Evolutionary conservation across 2,888 invertebrate genomes (phyloP).

Genomic region (Drosophila maculinotata): DNA sequence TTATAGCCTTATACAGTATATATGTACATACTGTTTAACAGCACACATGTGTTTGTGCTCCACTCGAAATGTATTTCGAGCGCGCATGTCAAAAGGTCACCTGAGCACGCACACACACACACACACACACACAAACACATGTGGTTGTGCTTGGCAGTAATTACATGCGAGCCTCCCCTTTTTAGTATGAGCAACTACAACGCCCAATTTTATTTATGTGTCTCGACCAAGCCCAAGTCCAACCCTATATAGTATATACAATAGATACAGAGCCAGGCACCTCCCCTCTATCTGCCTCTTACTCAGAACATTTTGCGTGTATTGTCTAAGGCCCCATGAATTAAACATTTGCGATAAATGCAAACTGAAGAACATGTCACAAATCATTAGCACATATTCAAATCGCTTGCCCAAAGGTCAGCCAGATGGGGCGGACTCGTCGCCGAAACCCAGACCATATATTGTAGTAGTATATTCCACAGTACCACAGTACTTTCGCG

Average conservation of each 20-base stretch:
- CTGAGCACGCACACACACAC: constrained; percentile 27
- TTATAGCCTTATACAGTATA: constrained; percentile 20
- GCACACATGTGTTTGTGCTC: constrained; percentile 55
- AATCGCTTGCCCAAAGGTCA: constrained; percentile 60
- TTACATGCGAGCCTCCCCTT: constrained; percentile 70
- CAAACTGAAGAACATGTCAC: constrained; percentile 62
- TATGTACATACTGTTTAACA: constrained; percentile 14
- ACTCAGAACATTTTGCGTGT: constrained; percentile 4
- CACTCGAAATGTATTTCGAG: constrained; percentile 76
- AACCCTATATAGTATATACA: constrained; percentile 12
- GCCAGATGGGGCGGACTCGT: constrained; percentile 35
- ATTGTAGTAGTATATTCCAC: not conserved
- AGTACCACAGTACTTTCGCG: too few relatives aligned
- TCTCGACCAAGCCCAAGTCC: constrained; percentile 50
- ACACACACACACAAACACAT: constrained; percentile 35
- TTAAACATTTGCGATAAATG: constrained; percentile 73
- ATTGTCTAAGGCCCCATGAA: constrained; percentile 57
- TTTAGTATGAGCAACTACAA: constrained; percentile 71
- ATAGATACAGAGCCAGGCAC: not conserved
- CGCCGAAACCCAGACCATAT: constrained; percentile 2
- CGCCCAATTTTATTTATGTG: constrained; percentile 76
- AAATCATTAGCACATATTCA: constrained; percentile 79
- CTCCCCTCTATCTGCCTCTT: not conserved
- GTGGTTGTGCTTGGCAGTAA: constrained; percentile 54
- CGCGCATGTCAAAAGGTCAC: constrained; percentile 81